Base-by-base conservation (phyloP, 2,888 invertebrate genomes). In the Sycophila texana region DNA sequence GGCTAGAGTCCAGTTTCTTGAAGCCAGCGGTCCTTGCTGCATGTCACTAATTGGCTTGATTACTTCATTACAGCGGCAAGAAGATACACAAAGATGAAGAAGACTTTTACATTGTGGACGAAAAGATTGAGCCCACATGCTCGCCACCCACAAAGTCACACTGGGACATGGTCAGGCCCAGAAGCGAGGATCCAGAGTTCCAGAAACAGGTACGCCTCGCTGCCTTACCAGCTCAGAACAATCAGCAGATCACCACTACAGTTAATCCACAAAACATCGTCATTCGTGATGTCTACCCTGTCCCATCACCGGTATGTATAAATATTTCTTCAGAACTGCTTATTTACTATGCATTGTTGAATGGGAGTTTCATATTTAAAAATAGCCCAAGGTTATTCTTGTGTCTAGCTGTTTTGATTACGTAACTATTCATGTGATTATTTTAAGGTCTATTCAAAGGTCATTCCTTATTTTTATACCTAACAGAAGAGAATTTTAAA, bases 81-180 rank as follows among this genome's bases (percentile, higher is more conserved):
- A 81, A 82, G 53, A 84, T 82, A 57, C 84, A 85, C 70, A 87
- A 91, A 67, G 91, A 90, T 82, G 91, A 92, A 86, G 98, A 98
- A 91, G 97, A 97, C 91, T 97, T 97, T 90, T 97, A 97, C 88
- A 97, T 96, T 91, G 96, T 95, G 57, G 97, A 97, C 91, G 93
- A 96, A 72, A 96, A 96, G 89, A 39, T 39, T 84, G 93, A 93
- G 77, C 92, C 92, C 82, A 92, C 93, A 84, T 94, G 95, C 85
- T 94, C 95, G 81, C 95, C 96, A 81, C 97, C 97, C 76, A 97
- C 96, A 68, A 93, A 96, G 87, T 96, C 96, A 84, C 97, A 98
- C 91, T 94, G 97, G 87, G 98, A 98, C 92, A 97, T 98, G 97
- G 97, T 96, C 82, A 94, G 97, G 87, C 98, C 98, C 78, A 97